Base-by-base conservation (phyloP, 2,888 invertebrate genomes). In the Icerya purchasi region DNA sequence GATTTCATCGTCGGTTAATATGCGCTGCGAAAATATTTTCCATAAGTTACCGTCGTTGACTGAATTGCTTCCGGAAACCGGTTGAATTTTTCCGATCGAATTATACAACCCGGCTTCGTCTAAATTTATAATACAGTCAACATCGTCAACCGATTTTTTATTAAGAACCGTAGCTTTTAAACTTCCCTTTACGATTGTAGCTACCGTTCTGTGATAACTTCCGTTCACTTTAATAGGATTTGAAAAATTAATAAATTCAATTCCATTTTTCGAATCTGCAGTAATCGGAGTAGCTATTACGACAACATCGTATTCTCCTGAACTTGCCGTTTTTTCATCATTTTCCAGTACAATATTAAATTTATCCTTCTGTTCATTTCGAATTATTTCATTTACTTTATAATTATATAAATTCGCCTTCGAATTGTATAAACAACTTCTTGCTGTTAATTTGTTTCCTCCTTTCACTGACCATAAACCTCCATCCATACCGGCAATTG, bases 201-300 rank as follows among this genome's bases (percentile, higher is more conserved):
- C 73, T 2, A 78, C 70, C 1, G 78, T 77, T 50, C 72, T 70
- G 65, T 80, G 79, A 66, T 73, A 78, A 53, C 68, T 65, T 3
- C 73, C 74, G 8, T 67, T 62, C 65, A 75, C 69, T 1, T 67
- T 58, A 8, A 73, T 64, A 23, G 68, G 62, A 8, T 65, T 62
- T 5, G 69, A 67, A 75, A 73, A 72, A 70, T 62, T 66, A 55
- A 69, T 69, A 66, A 79, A 77, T 55, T 69, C 64, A 21, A 79
- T 74, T 14, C 68, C 66, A 55, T 65, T 67, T 61, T 67, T 60
- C 50, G 70, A 73, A 67, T 75, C 72, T 1, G 62, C 63, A 5
- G 75, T 74, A 50, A 78, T 68, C 1, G 81, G 81, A 24, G 74
- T 68, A 19, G 80, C 80, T 20, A 81, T 63, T 53, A 81, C 73